Base-by-base conservation (phyloP, 1,140 invertebrate species). In the Cataglyphis hispanica region DNA sequence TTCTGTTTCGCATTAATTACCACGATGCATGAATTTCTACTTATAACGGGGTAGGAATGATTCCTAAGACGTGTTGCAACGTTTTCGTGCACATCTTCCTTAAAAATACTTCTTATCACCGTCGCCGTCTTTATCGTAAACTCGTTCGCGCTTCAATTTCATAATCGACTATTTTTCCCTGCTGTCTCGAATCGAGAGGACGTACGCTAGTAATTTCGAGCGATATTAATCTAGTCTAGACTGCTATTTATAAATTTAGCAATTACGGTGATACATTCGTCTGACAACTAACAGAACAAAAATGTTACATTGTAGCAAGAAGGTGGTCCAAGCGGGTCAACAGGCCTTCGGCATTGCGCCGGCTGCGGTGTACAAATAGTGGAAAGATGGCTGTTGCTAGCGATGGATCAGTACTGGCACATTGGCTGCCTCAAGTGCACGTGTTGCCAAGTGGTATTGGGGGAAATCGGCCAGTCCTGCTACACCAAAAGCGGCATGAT, bases 401-500 rank as follows among this genome's bases (percentile, higher is more conserved):
- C 98, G 67, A 95, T 98, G 93, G 98, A 99, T 95, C 96, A 98
- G 92, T 99, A 98, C 95, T 99, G 98, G 98, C 98, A 99, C 96
- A 97, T 98, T 95, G 97, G 97, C 87, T 99, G 98, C 95, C 96
- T 99, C 90, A 99, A 99, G 95, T 99, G 98, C 95, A 96, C 98
- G 88, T 98, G 97, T 94, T 99, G 98, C 95, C 96, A 97, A 75
- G 97, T 97, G 78, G 97, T 97, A 92, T 96, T 99, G 84, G 98
- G 98, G 83, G 98, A 99, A 92, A 97, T 99, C 92, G 98, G 98
- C 60, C 96, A 96, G 61, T 98, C 98, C 87, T 99, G 98, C 95
- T 99, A 98, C 95, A 98, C 97, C 91, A 98, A 98, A 95, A 97
- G 97, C 74, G 98, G 98, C 90, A 98, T 99, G 97, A 98, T 99